Percentiles rank a stretch among this genome's conserved stretches.
Evolutionary conservation across 1,140 invertebrate species (phyloP).

Genomic region (Planococcus citri): DNA sequence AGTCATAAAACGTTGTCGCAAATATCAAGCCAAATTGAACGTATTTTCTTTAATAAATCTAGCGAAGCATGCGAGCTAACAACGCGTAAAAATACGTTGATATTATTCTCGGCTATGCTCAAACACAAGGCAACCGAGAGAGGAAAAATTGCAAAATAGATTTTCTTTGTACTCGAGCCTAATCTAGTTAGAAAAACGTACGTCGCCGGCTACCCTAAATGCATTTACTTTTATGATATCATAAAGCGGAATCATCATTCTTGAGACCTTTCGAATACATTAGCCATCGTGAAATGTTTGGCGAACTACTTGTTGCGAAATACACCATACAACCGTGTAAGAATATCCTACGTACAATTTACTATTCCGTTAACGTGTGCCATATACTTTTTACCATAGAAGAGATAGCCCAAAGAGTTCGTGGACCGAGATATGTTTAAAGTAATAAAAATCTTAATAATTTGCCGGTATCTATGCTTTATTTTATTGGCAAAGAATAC

Average conservation of each 20-base stretch:
- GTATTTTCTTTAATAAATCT: conserved; percentile 4
- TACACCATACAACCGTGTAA: no score
- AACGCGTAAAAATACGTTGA: conserved; percentile 2
- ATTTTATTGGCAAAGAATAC: no score
- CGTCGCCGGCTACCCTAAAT: neutral
- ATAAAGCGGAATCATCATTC: conserved; percentile 2
- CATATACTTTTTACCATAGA: no score
- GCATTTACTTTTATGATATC: conserved; percentile 8
- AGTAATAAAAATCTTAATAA: no score
- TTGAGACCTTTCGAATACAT: conserved; percentile 2
- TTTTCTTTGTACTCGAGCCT: neutral
- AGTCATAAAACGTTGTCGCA: neutral
- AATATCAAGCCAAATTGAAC: neutral
- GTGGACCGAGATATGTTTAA: no score
- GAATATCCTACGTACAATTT: no score
- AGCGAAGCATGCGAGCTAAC: neutral
- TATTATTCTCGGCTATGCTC: neutral
- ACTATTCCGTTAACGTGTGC: no score
- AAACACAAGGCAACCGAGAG: neutral
- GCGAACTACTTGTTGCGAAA: conserved; percentile 1
- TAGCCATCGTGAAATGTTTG: neutral
- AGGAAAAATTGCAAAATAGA: neutral
- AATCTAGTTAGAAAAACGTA: neutral
- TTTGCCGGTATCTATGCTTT: no score
- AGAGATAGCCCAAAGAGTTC: no score